Percentiles rank a stretch among this genome's conserved stretches.
phyloP scores from a whole-genome alignment of 2,113 vertebrate species.

The Salvelinus namaycush region DNA sequence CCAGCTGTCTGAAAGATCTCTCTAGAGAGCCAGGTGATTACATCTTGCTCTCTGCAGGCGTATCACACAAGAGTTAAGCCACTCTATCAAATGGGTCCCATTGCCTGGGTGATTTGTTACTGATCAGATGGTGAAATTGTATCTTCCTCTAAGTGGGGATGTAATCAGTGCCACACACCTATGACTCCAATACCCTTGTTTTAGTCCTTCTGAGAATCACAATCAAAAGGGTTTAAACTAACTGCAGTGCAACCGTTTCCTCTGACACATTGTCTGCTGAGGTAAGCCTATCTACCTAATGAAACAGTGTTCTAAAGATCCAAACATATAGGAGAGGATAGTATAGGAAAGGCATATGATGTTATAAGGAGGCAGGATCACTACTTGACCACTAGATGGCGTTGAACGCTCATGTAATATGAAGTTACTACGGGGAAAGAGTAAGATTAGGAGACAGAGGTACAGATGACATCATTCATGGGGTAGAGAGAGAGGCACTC shows the following conservation, averaged over 20 bases:
- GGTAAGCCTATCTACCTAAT: neutral
- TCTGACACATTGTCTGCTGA: neutral
- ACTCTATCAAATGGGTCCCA: conserved; percentile 66
- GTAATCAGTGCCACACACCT: conserved; percentile 89
- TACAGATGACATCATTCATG: neutral
- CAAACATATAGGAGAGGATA: neutral
- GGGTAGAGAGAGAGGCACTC: conserved; percentile 28
- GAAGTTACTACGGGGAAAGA: neutral
- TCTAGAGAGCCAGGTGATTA: conserved; percentile 96
- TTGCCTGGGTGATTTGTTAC: conserved; percentile 82
- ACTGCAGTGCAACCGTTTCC: neutral
- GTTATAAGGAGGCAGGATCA: neutral
- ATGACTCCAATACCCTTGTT: conserved; percentile 71
- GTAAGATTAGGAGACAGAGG: conserved; percentile 21
- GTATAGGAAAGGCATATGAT: neutral
- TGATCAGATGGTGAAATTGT: conserved; percentile 88
- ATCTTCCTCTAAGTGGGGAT: conserved; percentile 82
- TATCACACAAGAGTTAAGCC: conserved; percentile 87
- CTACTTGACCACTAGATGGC: conserved; percentile 65
- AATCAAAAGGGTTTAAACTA: neutral
- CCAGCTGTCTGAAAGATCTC: conserved; percentile 89
- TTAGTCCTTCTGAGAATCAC: conserved; percentile 1
- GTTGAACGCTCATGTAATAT: conserved; percentile 46
- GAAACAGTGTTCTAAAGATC: too few relatives aligned
- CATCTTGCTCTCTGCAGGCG: conserved; percentile 85